Conservation (phyloP, 1,140 invertebrate species). For the Campoletis sonorensis region DNA sequence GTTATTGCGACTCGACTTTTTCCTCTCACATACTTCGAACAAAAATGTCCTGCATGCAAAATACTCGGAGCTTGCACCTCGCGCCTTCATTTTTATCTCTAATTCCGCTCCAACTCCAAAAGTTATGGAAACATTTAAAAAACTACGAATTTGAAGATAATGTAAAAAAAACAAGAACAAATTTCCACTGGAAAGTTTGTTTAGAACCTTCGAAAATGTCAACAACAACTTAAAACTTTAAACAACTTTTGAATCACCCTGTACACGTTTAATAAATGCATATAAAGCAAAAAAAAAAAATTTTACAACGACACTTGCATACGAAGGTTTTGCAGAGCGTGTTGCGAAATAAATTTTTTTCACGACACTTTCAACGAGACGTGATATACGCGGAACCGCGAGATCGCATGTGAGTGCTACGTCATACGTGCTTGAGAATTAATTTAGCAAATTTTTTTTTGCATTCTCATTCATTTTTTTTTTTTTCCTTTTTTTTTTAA, state of each 20-base stretch:
- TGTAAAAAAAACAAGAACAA: no score
- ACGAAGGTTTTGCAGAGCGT: neutral
- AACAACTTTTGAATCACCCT: neutral
- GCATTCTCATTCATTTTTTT: no score
- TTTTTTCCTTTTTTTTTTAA: neutral
- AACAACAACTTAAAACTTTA: neutral
- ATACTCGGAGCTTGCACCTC: no score
- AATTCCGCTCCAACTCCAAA: no score
- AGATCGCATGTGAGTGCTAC: neutral
- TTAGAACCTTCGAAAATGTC: no score
- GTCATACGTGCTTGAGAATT: slow-evolving; percentile 7
- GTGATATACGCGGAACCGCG: neutral
- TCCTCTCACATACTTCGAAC: no score
- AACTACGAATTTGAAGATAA: no score
- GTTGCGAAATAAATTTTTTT: slow-evolving; percentile 13
- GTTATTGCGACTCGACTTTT: no score
- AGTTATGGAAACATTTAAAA: no score
- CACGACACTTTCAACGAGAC: neutral
- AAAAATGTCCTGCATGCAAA: no score
- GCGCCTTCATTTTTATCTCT: no score
- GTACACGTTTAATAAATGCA: neutral
- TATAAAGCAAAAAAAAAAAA: neutral
- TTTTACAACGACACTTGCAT: neutral
- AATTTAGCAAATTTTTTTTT: slow-evolving; percentile 5
- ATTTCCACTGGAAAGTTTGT: no score